Base-by-base conservation (phyloP, 1,140 invertebrate species). In the Mizuhopecten yessoensis region DNA sequence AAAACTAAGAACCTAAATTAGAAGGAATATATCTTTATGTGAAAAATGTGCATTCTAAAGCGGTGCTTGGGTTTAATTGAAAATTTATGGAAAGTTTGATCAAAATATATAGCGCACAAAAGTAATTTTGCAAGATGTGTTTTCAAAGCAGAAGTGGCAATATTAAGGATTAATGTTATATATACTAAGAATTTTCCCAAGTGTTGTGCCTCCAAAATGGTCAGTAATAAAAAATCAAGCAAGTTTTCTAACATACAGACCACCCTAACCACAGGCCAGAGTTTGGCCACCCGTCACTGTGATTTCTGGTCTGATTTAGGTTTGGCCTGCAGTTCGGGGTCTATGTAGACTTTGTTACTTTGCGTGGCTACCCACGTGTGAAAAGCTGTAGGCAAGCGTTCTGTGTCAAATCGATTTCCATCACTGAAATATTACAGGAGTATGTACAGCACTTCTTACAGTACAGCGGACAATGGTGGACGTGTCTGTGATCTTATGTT, bases 291-390 rank as follows among this genome's bases (percentile, higher is more conserved):
- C 11, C 23, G n/a, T 29, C 57, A 75, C 57, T 75, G 13, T 7
- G 36, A 39, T 39, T 39, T 39, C 36, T 39, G 36, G 57, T 75
- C 57, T 29, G 42, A 45, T 9, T 75, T n/a, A 5, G 57, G n/a
- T 29, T 7, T 23, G 57, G 57, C 23, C 57, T 75, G 57, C 15
- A 75, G 57, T 75, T 75, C 1, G n/a, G 57, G 57, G n/a, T 75
- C 57, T 29, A 75, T 75, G 57, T 75, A 75, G 34, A 45, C 36
- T 90, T 92, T 92, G 42, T 87, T 90, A 42, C 92, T 92, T 86
- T 92, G 92, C 33, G 92, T 92, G 17, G 92, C 88, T 34, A 92
- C 92, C 92, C 92, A 92, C 23, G 90, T 89, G 87, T 91, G 92
- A 36, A 91, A 91, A 17, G 92, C 92, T 15, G 92, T 91, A 20